These are phyloP conservation scores for Timandra comae DNA, from an alignment of 2,888 invertebrate species.

Conservation along the genomic window DNA sequence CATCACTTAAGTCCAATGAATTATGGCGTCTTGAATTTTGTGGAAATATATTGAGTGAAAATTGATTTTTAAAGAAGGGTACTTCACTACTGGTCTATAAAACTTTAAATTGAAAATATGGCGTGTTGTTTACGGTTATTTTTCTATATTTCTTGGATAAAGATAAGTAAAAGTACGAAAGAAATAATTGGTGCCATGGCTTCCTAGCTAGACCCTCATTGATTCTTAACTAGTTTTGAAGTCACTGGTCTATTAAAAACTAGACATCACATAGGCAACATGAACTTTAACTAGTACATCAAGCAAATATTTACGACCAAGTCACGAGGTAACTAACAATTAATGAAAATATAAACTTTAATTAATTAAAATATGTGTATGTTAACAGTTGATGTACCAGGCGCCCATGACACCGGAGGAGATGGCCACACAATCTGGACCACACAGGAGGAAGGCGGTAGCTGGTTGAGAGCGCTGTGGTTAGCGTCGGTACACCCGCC, in stretches of 20 bases:
- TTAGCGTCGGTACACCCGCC: slow-evolving; percentile 24
- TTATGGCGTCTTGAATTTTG: slow-evolving; percentile 47
- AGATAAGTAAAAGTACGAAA: no score
- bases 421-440: slow-evolving; percentile 38
- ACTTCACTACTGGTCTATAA: neutral
- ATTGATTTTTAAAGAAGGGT: slow-evolving; percentile 42
- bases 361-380: slow-evolving; percentile 3
- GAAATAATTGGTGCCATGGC: no score
- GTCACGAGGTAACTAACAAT: no score
- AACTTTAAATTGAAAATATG: slow-evolving; percentile 8
- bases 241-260: no score
- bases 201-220: no score
- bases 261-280: no score
- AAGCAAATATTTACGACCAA: no score
- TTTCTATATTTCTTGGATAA: no score
- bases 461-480: slow-evolving; percentile 30
- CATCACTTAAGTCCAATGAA: slow-evolving; percentile 39
- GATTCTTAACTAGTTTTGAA: no score
- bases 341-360: neutral
- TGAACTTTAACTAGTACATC: no score
- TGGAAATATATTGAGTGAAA: slow-evolving; percentile 55
- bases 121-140: no score
- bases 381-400: slow-evolving; percentile 9
- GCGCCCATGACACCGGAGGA: slow-evolving; percentile 8
- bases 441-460: slow-evolving; percentile 55